These are phyloP conservation scores for Chiridota heheva DNA, from an alignment of 35 echinoderm and acorn worm species.

Conservation along the genomic window DNA sequence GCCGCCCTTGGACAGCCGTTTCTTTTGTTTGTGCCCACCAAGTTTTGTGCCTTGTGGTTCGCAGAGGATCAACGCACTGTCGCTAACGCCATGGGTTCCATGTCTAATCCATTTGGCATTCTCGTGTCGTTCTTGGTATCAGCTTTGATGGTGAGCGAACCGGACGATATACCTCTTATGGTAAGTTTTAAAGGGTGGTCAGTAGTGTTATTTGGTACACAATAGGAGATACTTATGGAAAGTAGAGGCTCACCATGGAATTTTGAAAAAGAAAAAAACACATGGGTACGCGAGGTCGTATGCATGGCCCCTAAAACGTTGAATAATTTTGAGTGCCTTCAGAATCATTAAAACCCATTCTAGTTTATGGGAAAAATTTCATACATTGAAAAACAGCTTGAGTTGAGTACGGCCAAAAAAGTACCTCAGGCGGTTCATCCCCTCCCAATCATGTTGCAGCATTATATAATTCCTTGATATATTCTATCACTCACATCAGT, in stretches of 20 bases:
- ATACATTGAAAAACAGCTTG: too few relatives aligned
- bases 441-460: too few relatives aligned
- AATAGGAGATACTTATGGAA: neutral
- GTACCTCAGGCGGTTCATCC: too few relatives aligned
- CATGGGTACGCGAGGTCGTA: neutral
- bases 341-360: too few relatives aligned
- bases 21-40: constrained; percentile 87
- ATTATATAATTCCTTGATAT: too few relatives aligned
- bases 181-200: constrained; percentile 45
- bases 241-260: neutral
- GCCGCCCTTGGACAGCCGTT: constrained; percentile 87
- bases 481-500: too few relatives aligned
- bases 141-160: constrained; percentile 48
- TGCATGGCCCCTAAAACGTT: too few relatives aligned
- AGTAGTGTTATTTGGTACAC: too few relatives aligned
- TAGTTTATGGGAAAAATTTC: too few relatives aligned
- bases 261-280: neutral
- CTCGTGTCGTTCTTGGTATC: constrained; percentile 76
- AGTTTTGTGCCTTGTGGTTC: constrained; percentile 90
- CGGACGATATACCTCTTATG: constrained; percentile 82
- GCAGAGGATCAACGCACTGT: constrained; percentile 75
- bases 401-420: too few relatives aligned
- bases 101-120: constrained; percentile 89
- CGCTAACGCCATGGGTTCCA: constrained; percentile 82
- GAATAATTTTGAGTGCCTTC: too few relatives aligned